phyloP scores from a whole-genome alignment of 2,797 vertebrate genomes.

The Acanthurus tractus region DNA sequence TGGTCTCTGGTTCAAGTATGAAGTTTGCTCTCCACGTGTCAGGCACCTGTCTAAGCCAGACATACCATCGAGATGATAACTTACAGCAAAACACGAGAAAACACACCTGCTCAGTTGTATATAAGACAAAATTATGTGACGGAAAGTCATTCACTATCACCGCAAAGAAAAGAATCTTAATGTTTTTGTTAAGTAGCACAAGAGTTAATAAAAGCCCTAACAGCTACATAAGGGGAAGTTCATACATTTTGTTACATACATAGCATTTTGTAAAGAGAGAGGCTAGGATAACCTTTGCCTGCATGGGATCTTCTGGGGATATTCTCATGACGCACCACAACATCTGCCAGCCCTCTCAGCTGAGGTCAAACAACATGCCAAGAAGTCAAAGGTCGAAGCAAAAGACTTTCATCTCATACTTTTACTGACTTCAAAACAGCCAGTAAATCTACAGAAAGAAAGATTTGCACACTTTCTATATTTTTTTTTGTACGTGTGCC shows the following conservation, averaged over 20 bases:
- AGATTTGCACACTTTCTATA: neutral
- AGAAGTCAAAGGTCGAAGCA: slow-evolving; percentile 23
- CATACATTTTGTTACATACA: no score
- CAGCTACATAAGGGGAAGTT: no score
- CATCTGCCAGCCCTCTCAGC: slow-evolving; percentile 26
- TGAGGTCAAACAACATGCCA: slow-evolving; percentile 13
- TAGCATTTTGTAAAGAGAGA: neutral
- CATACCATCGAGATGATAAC: slow-evolving; percentile 20
- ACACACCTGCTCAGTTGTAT: slow-evolving; percentile 1
- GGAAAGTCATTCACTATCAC: neutral
- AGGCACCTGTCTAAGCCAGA: slow-evolving; percentile 28
- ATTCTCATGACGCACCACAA: slow-evolving; percentile 31
- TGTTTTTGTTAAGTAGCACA: neutral
- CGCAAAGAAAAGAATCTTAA: neutral
- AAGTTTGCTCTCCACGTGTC: slow-evolving; percentile 36
- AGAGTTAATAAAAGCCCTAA: neutral
- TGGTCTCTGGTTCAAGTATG: slow-evolving; percentile 33
- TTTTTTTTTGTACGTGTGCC: neutral
- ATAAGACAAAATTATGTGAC: no score
- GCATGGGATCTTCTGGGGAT: slow-evolving; percentile 17
- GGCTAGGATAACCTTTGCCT: neutral
- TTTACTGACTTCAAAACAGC: neutral
- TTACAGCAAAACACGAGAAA: neutral
- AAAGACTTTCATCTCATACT: no score
- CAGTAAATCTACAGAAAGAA: neutral